phyloP scores from a whole-genome alignment of 2,888 invertebrate genomes.

The Anarsia innoxiella region DNA sequence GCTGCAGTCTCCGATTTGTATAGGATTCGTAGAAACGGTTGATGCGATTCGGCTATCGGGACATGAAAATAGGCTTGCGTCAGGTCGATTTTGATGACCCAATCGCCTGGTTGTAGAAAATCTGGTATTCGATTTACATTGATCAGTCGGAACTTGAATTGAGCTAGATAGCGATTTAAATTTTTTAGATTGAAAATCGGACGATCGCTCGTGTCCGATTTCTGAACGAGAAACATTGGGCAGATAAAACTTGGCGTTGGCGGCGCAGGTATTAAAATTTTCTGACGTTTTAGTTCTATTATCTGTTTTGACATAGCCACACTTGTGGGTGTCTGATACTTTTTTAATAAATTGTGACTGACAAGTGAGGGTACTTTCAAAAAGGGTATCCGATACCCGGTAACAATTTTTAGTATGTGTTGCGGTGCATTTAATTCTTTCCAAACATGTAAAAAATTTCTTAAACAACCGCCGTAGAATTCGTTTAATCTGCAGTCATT shows the following conservation, averaged over 20 bases:
- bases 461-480: constrained; percentile 2
- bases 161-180: constrained; percentile 4
- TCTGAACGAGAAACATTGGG: constrained; percentile 5
- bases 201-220: constrained; percentile 4
- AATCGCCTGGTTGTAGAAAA: background rate
- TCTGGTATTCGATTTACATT: background rate
- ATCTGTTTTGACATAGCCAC: constrained; percentile 8
- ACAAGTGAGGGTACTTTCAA: constrained; percentile 3
- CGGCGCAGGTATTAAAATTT: background rate
- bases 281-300: background rate
- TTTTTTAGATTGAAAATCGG: constrained; percentile 6
- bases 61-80: constrained; percentile 5
- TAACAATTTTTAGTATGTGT: constrained; percentile 1
- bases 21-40: constrained; percentile 5
- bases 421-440: constrained; percentile 1
- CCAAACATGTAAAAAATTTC: background rate
- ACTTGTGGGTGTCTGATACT: constrained; percentile 1
- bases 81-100: constrained; percentile 5
- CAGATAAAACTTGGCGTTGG: constrained; percentile 6
- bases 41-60: background rate
- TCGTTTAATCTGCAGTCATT: too few species aligned
- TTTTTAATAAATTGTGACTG: background rate
- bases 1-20: background rate
- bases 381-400: constrained; percentile 11
- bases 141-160: constrained; percentile 1